Base-by-base conservation (phyloP, 2,797 vertebrate species). In the Borostomias antarcticus region DNA sequence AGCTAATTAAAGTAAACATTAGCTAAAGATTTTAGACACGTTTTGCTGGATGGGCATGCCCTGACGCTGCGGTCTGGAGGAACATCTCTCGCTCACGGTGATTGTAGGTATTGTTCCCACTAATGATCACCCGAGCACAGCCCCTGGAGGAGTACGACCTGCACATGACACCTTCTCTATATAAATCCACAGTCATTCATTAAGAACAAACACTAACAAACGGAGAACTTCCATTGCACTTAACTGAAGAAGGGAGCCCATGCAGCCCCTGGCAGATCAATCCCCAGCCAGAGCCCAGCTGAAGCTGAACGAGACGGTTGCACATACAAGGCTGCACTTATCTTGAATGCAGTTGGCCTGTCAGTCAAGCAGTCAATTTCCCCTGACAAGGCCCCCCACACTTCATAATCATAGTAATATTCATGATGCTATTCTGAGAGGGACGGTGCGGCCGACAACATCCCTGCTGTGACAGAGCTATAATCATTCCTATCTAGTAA, bases 401-500 rank as follows among this genome's bases (percentile, higher is more conserved):
- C 89, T 79, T 92, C 85, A 87, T 90, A 91, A 92, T 93, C 81
- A 82, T 78, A 84, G 75, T 86, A 90, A 92, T 89, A 91, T 88
- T 88, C 78, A 79, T 61, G 67, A 72, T 69, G 70, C 76, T 75
- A 89, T 87, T 90, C 83, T 75, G 82, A 83, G 80, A 81, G 86
- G 86, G 74, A 69, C 63, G 13, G 79, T 68, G 82, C 58, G 65
- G 70, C 58, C 69, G 69, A 30, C 47, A 77, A 66, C 85, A n/a
- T n/a, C 81, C 86, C 83, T 70, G 86, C 54, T 83, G 80, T 80
- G 78, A 89, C 81, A 84, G 75, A 86, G 84, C 84, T 86, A 80
- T 90, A 92, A 89, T 93, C 91, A 91, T 88, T 91, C 92, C 88
- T 91, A 90, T 84, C 89, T 80, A 61, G 85, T 86, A 80, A 80